Conservation (phyloP, 2,797 vertebrate genomes). For the Phrynocephalus forsythii region DNA sequence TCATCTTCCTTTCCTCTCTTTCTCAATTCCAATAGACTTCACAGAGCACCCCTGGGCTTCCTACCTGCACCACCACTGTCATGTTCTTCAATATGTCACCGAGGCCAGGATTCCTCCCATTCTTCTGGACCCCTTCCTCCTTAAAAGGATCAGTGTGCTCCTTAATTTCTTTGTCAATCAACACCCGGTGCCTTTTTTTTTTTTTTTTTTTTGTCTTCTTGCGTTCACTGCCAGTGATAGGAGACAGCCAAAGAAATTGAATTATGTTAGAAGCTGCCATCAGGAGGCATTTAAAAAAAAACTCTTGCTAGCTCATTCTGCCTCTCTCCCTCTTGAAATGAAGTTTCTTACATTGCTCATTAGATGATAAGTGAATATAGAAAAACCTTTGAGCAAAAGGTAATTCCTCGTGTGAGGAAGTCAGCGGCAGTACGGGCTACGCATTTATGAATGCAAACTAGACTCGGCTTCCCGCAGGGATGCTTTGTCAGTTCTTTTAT, state of each 20-base stretch:
- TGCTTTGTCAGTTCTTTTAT: conserved; percentile 74
- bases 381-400: conserved; percentile 69
- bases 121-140: conserved; percentile 1
- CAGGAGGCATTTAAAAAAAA: conserved; percentile 28
- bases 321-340: conserved; percentile 68
- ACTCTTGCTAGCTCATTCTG: conserved; percentile 35
- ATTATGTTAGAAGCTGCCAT: conserved; percentile 53
- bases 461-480: conserved; percentile 62
- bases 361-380: conserved; percentile 73
- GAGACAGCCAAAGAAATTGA: conserved; percentile 57
- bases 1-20: neutral
- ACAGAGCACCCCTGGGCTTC: neutral
- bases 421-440: conserved; percentile 60
- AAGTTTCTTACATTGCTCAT: conserved; percentile 73
- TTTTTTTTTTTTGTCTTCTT: conserved; percentile 15
- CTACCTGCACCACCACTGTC: neutral
- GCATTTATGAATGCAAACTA: conserved; percentile 73
- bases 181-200: neutral
- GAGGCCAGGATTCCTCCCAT: neutral
- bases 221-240: conserved; percentile 15
- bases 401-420: conserved; percentile 69
- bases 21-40: fast-evolving
- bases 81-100: neutral
- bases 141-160: neutral
- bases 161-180: conserved; percentile 46